Conservation (phyloP, 2,113 vertebrate species). For the Istiophorus platypterus region DNA sequence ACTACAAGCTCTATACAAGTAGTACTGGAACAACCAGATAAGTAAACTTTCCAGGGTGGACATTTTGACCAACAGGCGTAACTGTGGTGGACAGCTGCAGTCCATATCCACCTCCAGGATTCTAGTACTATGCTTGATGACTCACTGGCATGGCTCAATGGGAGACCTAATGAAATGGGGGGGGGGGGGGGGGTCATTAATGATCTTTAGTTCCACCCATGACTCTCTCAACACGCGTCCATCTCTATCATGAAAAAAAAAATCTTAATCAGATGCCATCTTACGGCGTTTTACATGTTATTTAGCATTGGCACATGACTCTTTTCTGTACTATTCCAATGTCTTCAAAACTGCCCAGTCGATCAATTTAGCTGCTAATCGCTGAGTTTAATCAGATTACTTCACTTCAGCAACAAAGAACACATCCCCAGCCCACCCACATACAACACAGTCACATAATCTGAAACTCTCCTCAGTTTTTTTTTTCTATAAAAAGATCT, state of each 20-base stretch:
- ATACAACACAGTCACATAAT: not conserved
- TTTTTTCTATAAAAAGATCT: conserved; percentile 23
- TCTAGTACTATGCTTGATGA: conserved; percentile 16
- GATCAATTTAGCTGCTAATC: conserved; percentile 52
- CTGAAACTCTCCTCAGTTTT: conserved; percentile 1
- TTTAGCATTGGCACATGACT: conserved; percentile 36
- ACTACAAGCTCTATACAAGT: not conserved
- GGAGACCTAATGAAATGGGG: conserved; percentile 27
- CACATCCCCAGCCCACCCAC: conserved; percentile 55
- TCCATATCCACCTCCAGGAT: conserved; percentile 1
- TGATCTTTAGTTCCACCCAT: conserved; percentile 50
- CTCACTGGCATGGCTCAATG: conserved; percentile 26
- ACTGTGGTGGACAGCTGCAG: not conserved
- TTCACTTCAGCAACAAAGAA: conserved; percentile 44
- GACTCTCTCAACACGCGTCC: not conserved
- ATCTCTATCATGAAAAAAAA: not conserved
- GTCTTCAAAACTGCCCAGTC: conserved; percentile 47
- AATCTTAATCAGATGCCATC: too few relatives aligned
- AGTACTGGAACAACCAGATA: not conserved
- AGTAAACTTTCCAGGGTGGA: not conserved
- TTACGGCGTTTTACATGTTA: not conserved
- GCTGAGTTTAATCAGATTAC: conserved; percentile 67
- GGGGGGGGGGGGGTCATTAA: conserved; percentile 32
- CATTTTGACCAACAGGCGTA: conserved; percentile 3
- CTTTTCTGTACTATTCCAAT: not conserved